Evolutionary conservation across 1,140 invertebrate genomes (phyloP), one percentile per base, ranked within the genome.

Genomic region (Ceratoteleas bidentatus): DNA sequence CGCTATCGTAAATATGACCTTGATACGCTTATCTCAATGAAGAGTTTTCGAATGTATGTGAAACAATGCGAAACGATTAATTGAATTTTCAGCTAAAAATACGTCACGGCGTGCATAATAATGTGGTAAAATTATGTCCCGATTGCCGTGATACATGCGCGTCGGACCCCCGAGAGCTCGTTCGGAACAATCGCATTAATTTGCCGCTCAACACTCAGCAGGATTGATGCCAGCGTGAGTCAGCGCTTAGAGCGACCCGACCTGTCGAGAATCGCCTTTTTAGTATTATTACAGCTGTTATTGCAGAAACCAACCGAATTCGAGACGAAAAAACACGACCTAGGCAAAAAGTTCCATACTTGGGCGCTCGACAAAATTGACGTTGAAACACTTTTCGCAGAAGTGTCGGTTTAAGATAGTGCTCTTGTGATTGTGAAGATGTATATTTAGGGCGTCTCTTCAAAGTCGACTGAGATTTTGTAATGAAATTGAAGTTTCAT

Each of bases 131-230:
- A 38, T 56, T 56, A 56, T 13, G 40, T 38, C n/a, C 24, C n/a
- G 45, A 49, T 49, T 50, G 43, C n/a, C 8, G 16, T 33, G 38
- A 45, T 54, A 65, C 62, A 47, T 57, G 57, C 38, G 16, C 52
- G 16, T 14, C n/a, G 9, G 47, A 43, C 47, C 24, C 49, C 7
- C 0, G 57, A 34, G 68, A 70, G 33, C 40, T 53, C 40, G 56
- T 70, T 61, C 24, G n/a, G 57, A 52, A 70, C 68, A 70, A 61
- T 70, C 45, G 38, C 65, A 70, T 60, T 70, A 70, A 70, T 61
- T 60, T 70, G 15, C 36, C 36, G 57, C 36, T 70, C 49, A 70
- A 70, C 68, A 61, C 68, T 70, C 57, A 11, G 14, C 36, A 7
- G 14, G 47, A 70, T 70, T 60, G 47, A 70, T 70, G 58, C 49